Evolutionary conservation across 2,888 invertebrate species (phyloP).

Genomic region (Tortrix viridana): DNA sequence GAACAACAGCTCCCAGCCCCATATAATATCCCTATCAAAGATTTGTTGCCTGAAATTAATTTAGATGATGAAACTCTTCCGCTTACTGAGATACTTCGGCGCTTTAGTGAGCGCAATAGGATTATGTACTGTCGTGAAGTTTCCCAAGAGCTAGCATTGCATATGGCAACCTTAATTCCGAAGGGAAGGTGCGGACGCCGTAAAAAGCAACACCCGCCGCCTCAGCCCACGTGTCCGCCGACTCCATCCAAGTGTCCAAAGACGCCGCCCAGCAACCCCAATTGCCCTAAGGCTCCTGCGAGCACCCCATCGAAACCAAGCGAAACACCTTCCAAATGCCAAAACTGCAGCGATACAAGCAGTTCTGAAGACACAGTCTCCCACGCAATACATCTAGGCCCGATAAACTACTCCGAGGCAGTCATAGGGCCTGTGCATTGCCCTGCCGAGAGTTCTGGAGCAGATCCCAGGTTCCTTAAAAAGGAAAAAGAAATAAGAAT

Average conservation of each 20-base stretch:
- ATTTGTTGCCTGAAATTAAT: slow-evolving; percentile 10
- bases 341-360: background rate
- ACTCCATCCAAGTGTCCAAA: background rate
- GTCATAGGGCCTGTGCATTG: background rate
- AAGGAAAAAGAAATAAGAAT: too few relatives aligned
- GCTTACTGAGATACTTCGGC: background rate
- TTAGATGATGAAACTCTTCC: background rate
- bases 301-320: background rate
- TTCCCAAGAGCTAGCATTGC: background rate
- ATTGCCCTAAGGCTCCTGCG: background rate
- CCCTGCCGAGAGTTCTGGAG: background rate
- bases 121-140: slow-evolving; percentile 1
- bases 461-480: background rate
- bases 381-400: background rate
- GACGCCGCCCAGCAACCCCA: background rate
- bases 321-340: too few relatives aligned
- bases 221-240: slow-evolving; percentile 12
- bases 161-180: background rate
- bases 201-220: slow-evolving; percentile 4
- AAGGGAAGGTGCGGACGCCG: background rate
- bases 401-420: background rate
- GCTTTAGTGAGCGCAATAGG: background rate
- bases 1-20: too few relatives aligned
- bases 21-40: background rate
- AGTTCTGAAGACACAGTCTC: background rate